phyloP scores from a whole-genome alignment of 2,797 vertebrate species.

The Sylvilagus floridanus region DNA sequence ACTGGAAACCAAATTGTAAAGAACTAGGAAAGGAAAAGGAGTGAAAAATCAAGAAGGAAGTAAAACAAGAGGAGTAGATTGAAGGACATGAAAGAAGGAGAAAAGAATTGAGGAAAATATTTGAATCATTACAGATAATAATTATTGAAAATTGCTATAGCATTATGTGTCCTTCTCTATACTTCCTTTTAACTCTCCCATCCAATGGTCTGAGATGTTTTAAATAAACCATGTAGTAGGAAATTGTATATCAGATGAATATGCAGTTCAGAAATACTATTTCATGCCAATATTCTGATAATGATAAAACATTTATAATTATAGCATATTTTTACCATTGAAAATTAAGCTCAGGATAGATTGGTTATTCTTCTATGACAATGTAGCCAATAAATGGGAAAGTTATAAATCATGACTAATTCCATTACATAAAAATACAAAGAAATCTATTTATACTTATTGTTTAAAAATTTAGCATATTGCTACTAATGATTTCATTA shows the following conservation, averaged over 20 bases:
- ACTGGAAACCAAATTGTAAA: neutral
- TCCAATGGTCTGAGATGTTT: neutral
- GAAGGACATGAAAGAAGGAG: neutral
- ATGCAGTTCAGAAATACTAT: neutral
- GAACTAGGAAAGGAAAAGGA: neutral
- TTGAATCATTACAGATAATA: neutral
- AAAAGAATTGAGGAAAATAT: neutral
- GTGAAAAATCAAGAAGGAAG: no score
- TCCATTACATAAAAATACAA: neutral
- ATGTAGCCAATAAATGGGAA: neutral
- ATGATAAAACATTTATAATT: neutral
- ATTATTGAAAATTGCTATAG: neutral
- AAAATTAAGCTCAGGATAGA: neutral
- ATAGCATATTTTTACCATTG: neutral
- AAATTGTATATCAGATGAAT: neutral
- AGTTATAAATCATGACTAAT: neutral
- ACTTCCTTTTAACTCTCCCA: neutral
- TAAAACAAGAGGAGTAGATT: neutral
- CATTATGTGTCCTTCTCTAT: neutral
- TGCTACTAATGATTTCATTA: neutral
- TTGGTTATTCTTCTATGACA: neutral
- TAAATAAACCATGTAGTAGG: neutral
- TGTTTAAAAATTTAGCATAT: neutral
- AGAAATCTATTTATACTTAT: neutral
- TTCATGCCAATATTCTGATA: neutral